Conservation (phyloP, 2,113 vertebrate genomes). For the Megaleporinus macrocephalus region DNA sequence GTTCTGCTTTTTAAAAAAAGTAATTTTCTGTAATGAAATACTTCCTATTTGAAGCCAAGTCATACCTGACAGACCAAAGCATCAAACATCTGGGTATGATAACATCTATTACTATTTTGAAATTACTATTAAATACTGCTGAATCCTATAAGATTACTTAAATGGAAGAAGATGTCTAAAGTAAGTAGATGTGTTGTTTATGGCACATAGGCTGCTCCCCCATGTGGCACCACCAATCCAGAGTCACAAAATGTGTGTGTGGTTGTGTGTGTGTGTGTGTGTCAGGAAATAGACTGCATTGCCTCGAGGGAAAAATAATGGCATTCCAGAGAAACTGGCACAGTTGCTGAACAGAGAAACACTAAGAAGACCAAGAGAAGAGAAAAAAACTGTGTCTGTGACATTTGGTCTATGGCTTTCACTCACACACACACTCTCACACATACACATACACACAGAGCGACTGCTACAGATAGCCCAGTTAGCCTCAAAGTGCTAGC, state of each 20-base stretch:
- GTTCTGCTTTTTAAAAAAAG: too few species aligned
- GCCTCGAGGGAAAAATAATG: conserved; percentile 44
- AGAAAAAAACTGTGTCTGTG: not conserved
- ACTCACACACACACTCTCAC: not conserved
- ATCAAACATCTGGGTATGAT: too few species aligned
- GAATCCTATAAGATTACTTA: too few species aligned
- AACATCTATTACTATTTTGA: too few species aligned
- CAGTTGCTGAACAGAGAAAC: conserved; percentile 23
- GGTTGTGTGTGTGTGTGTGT: conserved; percentile 39
- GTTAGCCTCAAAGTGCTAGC: not conserved
- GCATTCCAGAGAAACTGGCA: conserved; percentile 48
- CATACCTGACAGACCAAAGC: too few species aligned
- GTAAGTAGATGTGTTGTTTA: not conserved
- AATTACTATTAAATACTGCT: too few species aligned
- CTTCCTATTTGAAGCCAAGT: too few species aligned
- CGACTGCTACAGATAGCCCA: not conserved
- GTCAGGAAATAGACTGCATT: conserved; percentile 30
- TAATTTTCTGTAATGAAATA: too few species aligned
- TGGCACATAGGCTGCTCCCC: conserved; percentile 9
- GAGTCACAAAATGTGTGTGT: conserved; percentile 12
- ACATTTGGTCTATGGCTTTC: conserved; percentile 25
- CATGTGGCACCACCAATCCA: conserved; percentile 36
- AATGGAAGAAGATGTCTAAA: too few species aligned
- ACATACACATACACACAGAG: conserved; percentile 11
- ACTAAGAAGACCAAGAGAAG: conserved; percentile 20